Evolutionary conservation across 2,797 vertebrate genomes (phyloP), one percentile per base, ranked within the genome.

Genomic region (Thunnus albacares): DNA sequence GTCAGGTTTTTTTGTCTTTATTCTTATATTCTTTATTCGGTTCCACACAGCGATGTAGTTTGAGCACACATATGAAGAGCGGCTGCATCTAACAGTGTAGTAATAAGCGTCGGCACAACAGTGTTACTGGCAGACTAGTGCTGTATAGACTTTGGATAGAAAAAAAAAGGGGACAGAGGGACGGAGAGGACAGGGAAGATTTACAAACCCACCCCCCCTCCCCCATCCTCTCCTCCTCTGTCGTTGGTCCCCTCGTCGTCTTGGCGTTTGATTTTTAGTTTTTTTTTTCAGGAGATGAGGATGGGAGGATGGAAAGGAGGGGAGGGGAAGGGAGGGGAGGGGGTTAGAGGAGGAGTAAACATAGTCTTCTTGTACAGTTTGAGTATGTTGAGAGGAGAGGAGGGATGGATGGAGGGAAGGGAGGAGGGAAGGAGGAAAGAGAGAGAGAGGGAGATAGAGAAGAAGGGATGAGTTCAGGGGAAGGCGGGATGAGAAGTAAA

Each of bases 51-150:
- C n/a, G 33, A 63, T 65, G 89, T 58, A 33, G 55, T 83, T 63
- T 20, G 30, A 89, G 74, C 9, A 69, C 73, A 70, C 51, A 2
- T 10, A 62, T n/a, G 80, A 76, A 24, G 76, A 84, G 65, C 7
- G 41, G 71, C 77, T 59, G 79, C 53, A 33, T 59, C 61, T 78
- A 56, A 74, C 79, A 71, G 84, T 70, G 81, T 64, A 17, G 83
- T 58, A 53, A 61, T 55, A 75, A 75, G 75, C 79, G 53, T 81
- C 81, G 79, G 82, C 89, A 90, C 92, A 84, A 88, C 80, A 86
- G 82, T 90, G 81, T 61, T 80, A 86, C 88, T 89, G 94, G 94
- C 93, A 93, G 92, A 92, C 22, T 73, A 61, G 78, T 38, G 93
- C 93, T 94, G 90, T 80, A 71, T 18, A 89, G 67, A 80, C 85